These are phyloP conservation scores for Hofmannophila pseudospretella DNA, from an alignment of 2,888 invertebrate species.

Conservation along the genomic window DNA sequence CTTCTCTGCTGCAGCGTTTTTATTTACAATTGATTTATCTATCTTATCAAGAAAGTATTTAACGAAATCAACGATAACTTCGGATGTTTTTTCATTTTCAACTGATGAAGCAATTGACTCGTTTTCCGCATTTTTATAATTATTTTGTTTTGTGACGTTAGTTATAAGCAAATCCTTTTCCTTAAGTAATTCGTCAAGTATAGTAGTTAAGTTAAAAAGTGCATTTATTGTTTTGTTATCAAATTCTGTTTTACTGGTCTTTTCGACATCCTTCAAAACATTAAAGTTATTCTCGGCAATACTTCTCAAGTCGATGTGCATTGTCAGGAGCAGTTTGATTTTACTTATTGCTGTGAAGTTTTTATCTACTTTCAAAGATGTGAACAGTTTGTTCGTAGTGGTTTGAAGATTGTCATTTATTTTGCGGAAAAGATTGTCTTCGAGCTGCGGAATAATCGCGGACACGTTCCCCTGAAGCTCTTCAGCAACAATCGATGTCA, in stretches of 20 bases:
- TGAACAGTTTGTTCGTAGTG: constrained; percentile 30
- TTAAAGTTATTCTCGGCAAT: constrained; percentile 26
- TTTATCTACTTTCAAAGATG: constrained; percentile 22
- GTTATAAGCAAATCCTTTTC: constrained; percentile 2
- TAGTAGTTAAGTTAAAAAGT: constrained; percentile 11
- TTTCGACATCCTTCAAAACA: constrained; percentile 19
- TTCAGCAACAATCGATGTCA: neutral
- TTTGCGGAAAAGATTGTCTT: constrained; percentile 21
- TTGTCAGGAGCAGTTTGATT: constrained; percentile 22
- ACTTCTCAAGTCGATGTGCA: constrained; percentile 29
- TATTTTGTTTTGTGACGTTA: neutral
- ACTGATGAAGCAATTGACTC: too few species aligned
- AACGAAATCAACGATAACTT: too few species aligned
- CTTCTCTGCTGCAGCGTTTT: too few species aligned
- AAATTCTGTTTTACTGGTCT: constrained; percentile 11
- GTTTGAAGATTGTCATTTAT: constrained; percentile 23
- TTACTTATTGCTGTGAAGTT: constrained; percentile 19
- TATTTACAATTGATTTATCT: too few species aligned
- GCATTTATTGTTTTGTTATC: constrained; percentile 10
- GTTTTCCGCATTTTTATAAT: too few species aligned
- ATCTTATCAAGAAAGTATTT: too few species aligned
- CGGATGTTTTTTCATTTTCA: too few species aligned
- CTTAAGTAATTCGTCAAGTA: constrained; percentile 20
- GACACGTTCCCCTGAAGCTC: neutral
- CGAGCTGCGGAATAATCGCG: constrained; percentile 13